Percentiles rank a stretch among this genome's conserved stretches.
These are phyloP conservation scores for Papilio aristodemus DNA, from an alignment of 1,140 invertebrate species.

Conservation along the genomic window DNA sequence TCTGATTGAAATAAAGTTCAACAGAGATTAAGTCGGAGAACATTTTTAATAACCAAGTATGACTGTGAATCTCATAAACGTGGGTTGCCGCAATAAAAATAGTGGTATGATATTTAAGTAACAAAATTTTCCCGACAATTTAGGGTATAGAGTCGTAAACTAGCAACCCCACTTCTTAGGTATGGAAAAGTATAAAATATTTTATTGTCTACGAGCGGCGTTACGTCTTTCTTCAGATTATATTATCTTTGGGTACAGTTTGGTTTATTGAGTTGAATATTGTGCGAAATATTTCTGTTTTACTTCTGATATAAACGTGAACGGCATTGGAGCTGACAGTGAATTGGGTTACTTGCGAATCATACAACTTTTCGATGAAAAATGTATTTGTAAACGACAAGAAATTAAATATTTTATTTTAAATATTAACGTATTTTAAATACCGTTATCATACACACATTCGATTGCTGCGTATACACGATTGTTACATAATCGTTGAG, in stretches of 20 bases:
- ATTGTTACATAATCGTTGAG: too few species aligned
- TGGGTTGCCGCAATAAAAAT: slow-evolving; percentile 31
- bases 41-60: not conserved
- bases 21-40: not conserved
- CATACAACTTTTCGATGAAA: not conserved
- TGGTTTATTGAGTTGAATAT: slow-evolving; percentile 22
- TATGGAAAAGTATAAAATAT: slow-evolving; percentile 32
- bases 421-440: too few species aligned
- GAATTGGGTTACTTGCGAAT: slow-evolving; percentile 5
- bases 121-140: slow-evolving; percentile 31
- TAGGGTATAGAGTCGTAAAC: slow-evolving; percentile 31
- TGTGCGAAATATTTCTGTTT: slow-evolving; percentile 15
- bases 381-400: not conserved
- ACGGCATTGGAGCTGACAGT: not conserved
- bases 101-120: slow-evolving; percentile 31
- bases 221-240: slow-evolving; percentile 21
- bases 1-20: too few species aligned
- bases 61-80: not conserved
- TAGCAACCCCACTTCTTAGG: slow-evolving; percentile 30
- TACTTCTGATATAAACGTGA: slow-evolving; percentile 4
- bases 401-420: too few species aligned
- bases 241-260: slow-evolving; percentile 19
- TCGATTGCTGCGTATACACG: too few species aligned
- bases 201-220: slow-evolving; percentile 28
- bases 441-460: too few species aligned